Evolutionary conservation across 2,888 invertebrate species (phyloP).

Genomic region (Melanostoma mellinum): DNA sequence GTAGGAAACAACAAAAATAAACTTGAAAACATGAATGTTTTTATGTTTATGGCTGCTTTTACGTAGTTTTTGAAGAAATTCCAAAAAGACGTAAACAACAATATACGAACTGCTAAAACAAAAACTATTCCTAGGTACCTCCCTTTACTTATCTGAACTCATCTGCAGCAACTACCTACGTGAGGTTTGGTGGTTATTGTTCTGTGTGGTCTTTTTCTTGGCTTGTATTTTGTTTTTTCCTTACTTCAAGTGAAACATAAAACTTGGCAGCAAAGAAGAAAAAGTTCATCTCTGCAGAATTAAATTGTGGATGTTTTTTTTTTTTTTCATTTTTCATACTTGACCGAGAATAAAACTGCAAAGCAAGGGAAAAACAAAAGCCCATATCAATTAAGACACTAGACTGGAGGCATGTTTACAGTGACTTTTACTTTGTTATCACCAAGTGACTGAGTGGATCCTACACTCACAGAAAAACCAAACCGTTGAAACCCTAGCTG

Average conservation of each 20-base stretch:
- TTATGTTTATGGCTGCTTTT: conserved; percentile 56
- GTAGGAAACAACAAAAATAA: background rate
- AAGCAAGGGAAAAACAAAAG: background rate
- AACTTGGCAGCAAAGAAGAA: conserved; percentile 2
- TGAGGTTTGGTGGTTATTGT: background rate
- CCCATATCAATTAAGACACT: conserved; percentile 24
- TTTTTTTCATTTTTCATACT: conserved; percentile 6
- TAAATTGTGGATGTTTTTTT: conserved; percentile 1
- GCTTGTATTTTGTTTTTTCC: conserved; percentile 20
- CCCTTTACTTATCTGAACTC: background rate
- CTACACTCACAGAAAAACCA: conserved; percentile 1
- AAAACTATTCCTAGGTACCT: background rate
- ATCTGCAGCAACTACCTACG: conserved; percentile 11
- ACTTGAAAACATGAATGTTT: conserved; percentile 27
- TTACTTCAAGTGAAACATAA: conserved; percentile 11
- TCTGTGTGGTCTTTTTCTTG: conserved; percentile 11
- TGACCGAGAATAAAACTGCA: background rate
- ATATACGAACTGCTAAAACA: background rate
- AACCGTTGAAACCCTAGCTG: conserved; percentile 6
- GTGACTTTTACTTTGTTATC: conserved; percentile 24
- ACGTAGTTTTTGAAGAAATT: conserved; percentile 47
- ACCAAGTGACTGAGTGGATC: conserved; percentile 20
- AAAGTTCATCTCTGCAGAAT: background rate
- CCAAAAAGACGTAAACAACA: conserved; percentile 43
- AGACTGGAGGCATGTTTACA: conserved; percentile 23